Evolutionary conservation across 2,888 invertebrate genomes (phyloP).

Genomic region (Plagodis dolabraria): DNA sequence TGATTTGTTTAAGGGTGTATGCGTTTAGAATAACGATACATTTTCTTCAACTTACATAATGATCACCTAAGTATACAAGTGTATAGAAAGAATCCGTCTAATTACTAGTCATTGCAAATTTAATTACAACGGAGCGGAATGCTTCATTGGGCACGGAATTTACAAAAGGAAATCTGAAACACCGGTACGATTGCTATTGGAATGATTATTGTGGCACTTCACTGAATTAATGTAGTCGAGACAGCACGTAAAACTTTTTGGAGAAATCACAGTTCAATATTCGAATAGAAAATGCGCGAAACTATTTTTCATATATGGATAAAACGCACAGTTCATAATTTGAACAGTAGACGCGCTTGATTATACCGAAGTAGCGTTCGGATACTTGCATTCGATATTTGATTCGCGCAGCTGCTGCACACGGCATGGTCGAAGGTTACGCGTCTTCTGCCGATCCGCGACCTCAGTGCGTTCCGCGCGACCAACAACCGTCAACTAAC

Average conservation of each 20-base stretch:
- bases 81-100: constrained; percentile 12
- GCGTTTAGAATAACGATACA: constrained; percentile 17
- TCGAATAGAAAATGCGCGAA: constrained; percentile 3
- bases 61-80: constrained; percentile 3
- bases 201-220: constrained; percentile 12
- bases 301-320: not conserved
- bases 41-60: constrained; percentile 10
- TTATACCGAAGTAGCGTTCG: constrained; percentile 17
- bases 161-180: constrained; percentile 24
- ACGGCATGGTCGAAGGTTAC: constrained; percentile 74
- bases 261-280: not conserved
- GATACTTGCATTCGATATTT: constrained; percentile 80
- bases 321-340: constrained; percentile 6
- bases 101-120: constrained; percentile 8
- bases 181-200: constrained; percentile 16
- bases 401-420: constrained; percentile 65
- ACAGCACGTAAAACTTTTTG: constrained; percentile 3
- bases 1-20: constrained; percentile 11
- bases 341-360: constrained; percentile 6
- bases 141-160: constrained; percentile 22
- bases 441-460: constrained; percentile 50
- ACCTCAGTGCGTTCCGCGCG: constrained; percentile 67
- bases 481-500: constrained; percentile 68
- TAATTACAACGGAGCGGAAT: constrained; percentile 19
- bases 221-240: constrained; percentile 5